These are phyloP conservation scores for Austrolebias charrua DNA, from an alignment of 2,797 vertebrate species.

Conservation along the genomic window DNA sequence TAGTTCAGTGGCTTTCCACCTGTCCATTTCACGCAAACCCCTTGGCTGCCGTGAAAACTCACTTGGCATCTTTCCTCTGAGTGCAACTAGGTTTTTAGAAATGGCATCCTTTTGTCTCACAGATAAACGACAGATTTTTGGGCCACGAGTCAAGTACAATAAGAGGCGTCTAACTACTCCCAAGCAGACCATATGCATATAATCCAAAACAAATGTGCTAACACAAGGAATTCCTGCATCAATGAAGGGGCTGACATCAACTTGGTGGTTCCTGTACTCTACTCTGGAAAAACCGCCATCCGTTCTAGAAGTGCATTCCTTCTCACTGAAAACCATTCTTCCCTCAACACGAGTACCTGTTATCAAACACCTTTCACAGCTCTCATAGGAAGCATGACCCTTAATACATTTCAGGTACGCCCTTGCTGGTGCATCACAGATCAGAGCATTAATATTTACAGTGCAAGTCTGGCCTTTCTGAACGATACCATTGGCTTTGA, in stretches of 20 bases:
- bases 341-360: neutral
- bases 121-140: constrained; percentile 35
- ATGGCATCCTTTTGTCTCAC: constrained; percentile 35
- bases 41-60: constrained; percentile 31
- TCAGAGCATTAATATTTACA: neutral
- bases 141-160: constrained; percentile 34
- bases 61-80: constrained; percentile 27
- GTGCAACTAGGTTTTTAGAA: constrained; percentile 15
- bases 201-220: constrained; percentile 33
- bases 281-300: neutral
- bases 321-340: neutral
- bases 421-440: neutral
- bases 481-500: neutral
- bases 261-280: constrained; percentile 1
- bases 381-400: neutral
- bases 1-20: constrained; percentile 27
- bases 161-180: constrained; percentile 29
- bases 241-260: neutral
- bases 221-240: constrained; percentile 35
- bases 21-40: constrained; percentile 18
- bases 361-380: neutral
- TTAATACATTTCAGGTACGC: neutral
- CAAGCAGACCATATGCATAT: constrained; percentile 43
- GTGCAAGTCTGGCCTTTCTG: neutral
- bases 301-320: neutral